These are phyloP conservation scores for Limonius californicus DNA, from an alignment of 1,140 invertebrate species.

Conservation along the genomic window DNA sequence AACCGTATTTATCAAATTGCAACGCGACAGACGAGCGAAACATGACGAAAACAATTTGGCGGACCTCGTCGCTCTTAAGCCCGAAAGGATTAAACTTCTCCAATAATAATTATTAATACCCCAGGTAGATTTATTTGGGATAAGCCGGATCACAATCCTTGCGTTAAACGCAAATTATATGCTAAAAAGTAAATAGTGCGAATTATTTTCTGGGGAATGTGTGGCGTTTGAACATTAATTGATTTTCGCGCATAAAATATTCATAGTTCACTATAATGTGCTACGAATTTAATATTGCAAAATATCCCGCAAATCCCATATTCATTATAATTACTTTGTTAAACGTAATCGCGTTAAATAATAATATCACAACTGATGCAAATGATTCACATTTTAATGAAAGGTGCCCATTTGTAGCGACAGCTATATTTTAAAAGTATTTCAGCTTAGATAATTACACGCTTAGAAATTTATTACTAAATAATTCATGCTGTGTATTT, in stretches of 20 bases:
- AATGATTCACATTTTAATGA: constrained; percentile 4
- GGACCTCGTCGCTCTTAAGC: too few species aligned
- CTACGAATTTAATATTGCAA: background rate
- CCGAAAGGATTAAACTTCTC: too few species aligned
- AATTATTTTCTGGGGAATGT: too few species aligned
- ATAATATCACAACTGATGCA: background rate
- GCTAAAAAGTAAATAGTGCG: too few species aligned
- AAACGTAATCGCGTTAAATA: constrained; percentile 20
- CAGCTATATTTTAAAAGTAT: constrained; percentile 14
- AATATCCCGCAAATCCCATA: background rate
- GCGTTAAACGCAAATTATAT: too few species aligned
- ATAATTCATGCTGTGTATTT: constrained; percentile 21
- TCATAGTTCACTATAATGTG: background rate
- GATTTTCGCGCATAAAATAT: background rate
- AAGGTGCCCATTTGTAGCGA: constrained; percentile 10
- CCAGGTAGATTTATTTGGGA: too few species aligned
- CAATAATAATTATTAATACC: too few species aligned
- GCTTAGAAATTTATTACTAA: constrained; percentile 28
- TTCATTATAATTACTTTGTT: constrained; percentile 18
- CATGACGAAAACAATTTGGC: too few species aligned
- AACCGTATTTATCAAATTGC: too few species aligned
- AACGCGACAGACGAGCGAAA: too few species aligned
- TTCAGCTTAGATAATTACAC: constrained; percentile 23
- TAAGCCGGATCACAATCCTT: too few species aligned
- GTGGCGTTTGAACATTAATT: too few species aligned